These are phyloP conservation scores for Boloria selene DNA, from an alignment of 2,888 invertebrate species.

Conservation along the genomic window DNA sequence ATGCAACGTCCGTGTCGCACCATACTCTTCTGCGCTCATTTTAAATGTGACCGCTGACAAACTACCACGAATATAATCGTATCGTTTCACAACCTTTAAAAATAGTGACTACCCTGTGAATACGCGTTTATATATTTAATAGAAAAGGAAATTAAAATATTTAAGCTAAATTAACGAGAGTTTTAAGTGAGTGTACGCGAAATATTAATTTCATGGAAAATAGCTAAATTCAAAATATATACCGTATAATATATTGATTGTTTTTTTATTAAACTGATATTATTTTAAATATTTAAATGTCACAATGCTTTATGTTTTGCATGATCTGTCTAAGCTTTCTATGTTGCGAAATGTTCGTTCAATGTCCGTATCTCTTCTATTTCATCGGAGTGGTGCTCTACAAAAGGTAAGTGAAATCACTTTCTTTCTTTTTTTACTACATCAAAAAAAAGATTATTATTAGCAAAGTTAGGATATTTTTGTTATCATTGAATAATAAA, in stretches of 20 bases:
- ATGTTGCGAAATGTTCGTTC: slow-evolving; percentile 37
- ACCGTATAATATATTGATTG: slow-evolving; percentile 6
- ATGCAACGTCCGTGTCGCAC: slow-evolving; percentile 60
- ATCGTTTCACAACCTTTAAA: slow-evolving; percentile 19
- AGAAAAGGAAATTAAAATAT: slow-evolving; percentile 14
- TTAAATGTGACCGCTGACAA: slow-evolving; percentile 47
- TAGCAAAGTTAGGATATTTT: background rate
- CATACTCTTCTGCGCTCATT: slow-evolving; percentile 46
- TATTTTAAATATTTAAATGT: slow-evolving; percentile 26
- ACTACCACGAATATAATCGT: slow-evolving; percentile 40
- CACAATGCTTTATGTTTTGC: slow-evolving; percentile 46
- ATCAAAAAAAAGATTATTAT: background rate
- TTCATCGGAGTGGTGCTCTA: slow-evolving; percentile 13
- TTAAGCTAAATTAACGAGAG: background rate
- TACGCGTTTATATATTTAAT: slow-evolving; percentile 20
- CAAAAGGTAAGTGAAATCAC: slow-evolving; percentile 34
- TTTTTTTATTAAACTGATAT: slow-evolving; percentile 1
- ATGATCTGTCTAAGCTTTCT: slow-evolving; percentile 48
- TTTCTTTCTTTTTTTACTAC: slow-evolving; percentile 1
- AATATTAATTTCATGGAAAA: slow-evolving; percentile 17
- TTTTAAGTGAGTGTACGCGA: slow-evolving; percentile 33
- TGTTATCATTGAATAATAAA: no score
- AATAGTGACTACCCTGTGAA: slow-evolving; percentile 39
- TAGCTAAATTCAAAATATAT: background rate
- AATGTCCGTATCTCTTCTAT: slow-evolving; percentile 24